Base-by-base conservation (phyloP, 2,113 vertebrate genomes). In the Sylvia atricapilla region DNA sequence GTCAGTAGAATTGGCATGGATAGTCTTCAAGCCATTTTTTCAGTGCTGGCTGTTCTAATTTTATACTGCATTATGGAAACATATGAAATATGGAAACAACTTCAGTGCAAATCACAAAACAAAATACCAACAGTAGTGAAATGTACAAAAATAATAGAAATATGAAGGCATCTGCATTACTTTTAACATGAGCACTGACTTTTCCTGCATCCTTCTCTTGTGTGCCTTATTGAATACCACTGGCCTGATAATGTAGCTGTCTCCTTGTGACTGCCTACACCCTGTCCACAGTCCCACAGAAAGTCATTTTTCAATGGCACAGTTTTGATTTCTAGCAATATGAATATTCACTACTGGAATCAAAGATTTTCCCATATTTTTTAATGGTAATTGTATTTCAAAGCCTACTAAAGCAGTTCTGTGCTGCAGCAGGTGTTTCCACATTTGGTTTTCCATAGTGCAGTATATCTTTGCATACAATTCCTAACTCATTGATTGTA, bases 381-480 rank as follows among this genome's bases (percentile, higher is more conserved):
- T 41, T 41, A 47, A 27, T n/a, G 4, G 3, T 20, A 86, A 18
- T 30, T 81, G 30, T 46, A 78, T 37, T 83, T 86, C 60, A 41
- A 68, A 67, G 20, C 58, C 35, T 63, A 23, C 7, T 67, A 30
- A 80, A 79, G 28, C n/a, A 87, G 33, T 83, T 88, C 28, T 52
- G 6, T 94, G 18, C 89, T 49, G 6, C 64, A 64, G 56, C 43
- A 59, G 59, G 25, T 44, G 78, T 94, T 93, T 96, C 93, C 93
- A 86, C 41, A 78, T 83, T 95, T 84, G 64, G 24, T 93, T 96
- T 95, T 90, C 93, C 79, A 86, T 84, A 86, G 53, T 67, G 93
- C 59, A 66, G 44, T 49, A 31, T 53, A 46, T 31, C 16, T 31
- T 70, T 44, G 62, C n/a, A 49, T 37, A 49, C 37, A 58, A 75